Evolutionary conservation across 2,888 invertebrate species (phyloP), one percentile per base, ranked within the genome.

Genomic region (Cosmia pyralina): DNA sequence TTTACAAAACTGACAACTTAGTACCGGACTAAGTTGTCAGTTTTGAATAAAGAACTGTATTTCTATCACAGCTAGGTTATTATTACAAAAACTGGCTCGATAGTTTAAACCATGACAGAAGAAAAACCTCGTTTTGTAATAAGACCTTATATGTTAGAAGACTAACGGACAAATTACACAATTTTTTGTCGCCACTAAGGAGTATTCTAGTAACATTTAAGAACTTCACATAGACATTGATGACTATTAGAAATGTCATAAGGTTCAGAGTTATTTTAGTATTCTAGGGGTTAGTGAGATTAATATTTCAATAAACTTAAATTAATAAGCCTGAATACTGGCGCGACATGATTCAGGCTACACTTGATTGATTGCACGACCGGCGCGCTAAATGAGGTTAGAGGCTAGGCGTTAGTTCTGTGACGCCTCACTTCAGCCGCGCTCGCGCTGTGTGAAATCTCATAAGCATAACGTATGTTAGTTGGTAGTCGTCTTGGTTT

Each of bases 291-390:
- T 52, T 6, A 28, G 2, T 10, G 3, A 28, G n/a, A 34, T 53
- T 10, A 69, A 69, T 69, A 69, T 53, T 34, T 13, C 2, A 69
- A 41, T 52, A 62, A 77, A 28, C 4, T 38, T 15, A 41, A 28
- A 79, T 22, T 60, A 79, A 34, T 41, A 65, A 57, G 15, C 2
- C 19, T 62, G 7, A 28, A 46, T 53, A n/a, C 57, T 44, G 48
- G 46, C 52, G 19, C 34, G 38, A 53, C 52, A 69, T 72, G 55
- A 76, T 72, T 72, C 59, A 67, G 19, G 69, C 77, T 41, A 38
- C 48, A 60, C 34, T 74, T 79, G 82, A 81, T 81, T 82, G 81
- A 82, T 81, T 82, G 55, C 82, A 59, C 60, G 62, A 63, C 41
- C 57, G 22, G 53, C n/a, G 50, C 53, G 48, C 68, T 70, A 55